Conservation (phyloP, 2,797 vertebrate genomes). For the Muscicapa comitata region DNA sequence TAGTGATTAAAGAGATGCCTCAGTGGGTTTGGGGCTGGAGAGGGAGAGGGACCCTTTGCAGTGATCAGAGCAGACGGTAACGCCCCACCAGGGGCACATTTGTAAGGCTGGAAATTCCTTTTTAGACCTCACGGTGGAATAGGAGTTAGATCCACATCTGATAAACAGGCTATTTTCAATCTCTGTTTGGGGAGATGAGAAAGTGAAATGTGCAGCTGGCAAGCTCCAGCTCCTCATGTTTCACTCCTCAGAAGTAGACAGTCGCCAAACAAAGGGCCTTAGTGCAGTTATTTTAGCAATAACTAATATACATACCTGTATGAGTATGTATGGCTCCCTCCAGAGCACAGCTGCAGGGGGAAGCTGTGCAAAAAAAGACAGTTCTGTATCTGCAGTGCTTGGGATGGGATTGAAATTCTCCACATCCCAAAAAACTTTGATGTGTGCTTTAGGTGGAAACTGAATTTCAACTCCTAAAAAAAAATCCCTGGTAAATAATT, state of each 20-base stretch:
- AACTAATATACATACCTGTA: slow-evolving; percentile 50
- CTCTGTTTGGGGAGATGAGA: slow-evolving; percentile 49
- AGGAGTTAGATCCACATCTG: slow-evolving; percentile 53
- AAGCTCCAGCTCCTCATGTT: slow-evolving; percentile 19
- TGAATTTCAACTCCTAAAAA: not conserved
- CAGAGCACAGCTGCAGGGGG: slow-evolving; percentile 54
- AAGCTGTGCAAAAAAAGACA: not conserved
- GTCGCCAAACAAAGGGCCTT: slow-evolving; percentile 13
- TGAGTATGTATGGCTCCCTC: slow-evolving; percentile 27
- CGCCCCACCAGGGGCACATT: slow-evolving; percentile 46
- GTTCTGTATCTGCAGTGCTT: not conserved
- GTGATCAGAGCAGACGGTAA: slow-evolving; percentile 51
- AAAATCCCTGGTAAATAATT: not conserved
- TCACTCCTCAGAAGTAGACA: slow-evolving; percentile 6
- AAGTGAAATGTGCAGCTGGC: slow-evolving; percentile 56
- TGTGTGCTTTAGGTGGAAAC: not conserved
- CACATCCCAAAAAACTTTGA: not conserved
- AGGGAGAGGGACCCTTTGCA: slow-evolving; percentile 15
- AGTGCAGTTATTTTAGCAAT: slow-evolving; percentile 17
- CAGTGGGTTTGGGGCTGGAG: slow-evolving; percentile 25
- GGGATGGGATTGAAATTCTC: not conserved
- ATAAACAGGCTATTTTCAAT: slow-evolving; percentile 58
- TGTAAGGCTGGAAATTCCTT: slow-evolving; percentile 56
- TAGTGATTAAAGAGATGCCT: slow-evolving; percentile 33
- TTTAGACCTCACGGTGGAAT: slow-evolving; percentile 53